Conservation (phyloP, 2,113 vertebrate species). For the Vombatus ursinus region DNA sequence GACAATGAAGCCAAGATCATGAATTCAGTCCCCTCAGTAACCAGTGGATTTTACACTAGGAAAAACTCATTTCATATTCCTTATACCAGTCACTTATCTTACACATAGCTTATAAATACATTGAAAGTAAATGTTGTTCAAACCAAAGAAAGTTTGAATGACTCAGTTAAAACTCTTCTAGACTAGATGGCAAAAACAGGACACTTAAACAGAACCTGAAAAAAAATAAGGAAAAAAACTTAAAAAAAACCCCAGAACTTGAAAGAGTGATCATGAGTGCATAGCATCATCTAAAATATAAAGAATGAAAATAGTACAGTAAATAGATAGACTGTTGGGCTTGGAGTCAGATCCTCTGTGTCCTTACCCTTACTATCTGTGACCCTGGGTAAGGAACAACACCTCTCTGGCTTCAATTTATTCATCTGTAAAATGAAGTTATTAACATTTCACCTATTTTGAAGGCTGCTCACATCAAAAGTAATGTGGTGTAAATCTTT, state of each 20-base stretch:
- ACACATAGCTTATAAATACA: not conserved
- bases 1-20: not conserved
- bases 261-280: not conserved
- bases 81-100: not conserved
- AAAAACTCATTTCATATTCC: not conserved
- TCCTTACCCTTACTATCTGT: not conserved
- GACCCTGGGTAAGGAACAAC: not conserved
- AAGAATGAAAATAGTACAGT: not conserved
- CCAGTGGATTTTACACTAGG: not conserved
- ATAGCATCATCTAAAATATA: not conserved
- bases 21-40: not conserved
- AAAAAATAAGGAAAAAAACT: no score
- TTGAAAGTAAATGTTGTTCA: not conserved
- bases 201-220: no score
- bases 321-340: not conserved
- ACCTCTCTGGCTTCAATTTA: not conserved
- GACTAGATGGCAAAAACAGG: not conserved
- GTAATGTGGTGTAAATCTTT: not conserved
- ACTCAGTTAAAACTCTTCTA: not conserved
- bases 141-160: not conserved
- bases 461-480: not conserved
- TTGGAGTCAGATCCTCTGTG: not conserved
- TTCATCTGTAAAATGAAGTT: not conserved
- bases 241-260: no score
- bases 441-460: not conserved